Evolutionary conservation across 2,888 invertebrate species (phyloP), one percentile per base, ranked within the genome.

Genomic region (Agrochola macilenta): DNA sequence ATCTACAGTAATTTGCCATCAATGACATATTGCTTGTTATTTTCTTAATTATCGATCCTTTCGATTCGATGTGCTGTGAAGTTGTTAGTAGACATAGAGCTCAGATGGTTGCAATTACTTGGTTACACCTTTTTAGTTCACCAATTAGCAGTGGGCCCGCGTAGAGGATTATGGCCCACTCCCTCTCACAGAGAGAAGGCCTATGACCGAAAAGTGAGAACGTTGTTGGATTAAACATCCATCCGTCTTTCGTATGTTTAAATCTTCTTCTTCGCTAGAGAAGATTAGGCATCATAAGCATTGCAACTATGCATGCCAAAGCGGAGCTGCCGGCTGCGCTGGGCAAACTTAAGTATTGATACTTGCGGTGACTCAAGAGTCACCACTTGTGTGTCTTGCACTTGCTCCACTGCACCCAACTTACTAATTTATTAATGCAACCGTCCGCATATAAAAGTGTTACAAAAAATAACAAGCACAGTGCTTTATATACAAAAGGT

Each of bases 11-110:
- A 26, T 23, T 73, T 60, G 17, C 20, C 60, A 60, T 46, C 26
- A 73, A 49, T 74, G 14, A 39, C 26, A 60, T 57, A n/a, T 7
- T 73, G 30, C n/a, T 72, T 72, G 35, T n/a, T 69, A 69, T 70
- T 35, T 71, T 35, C 35, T 35, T n/a, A 68, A 46, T 2, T 7
- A 69, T 66, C 1, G 7, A n/a, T 23, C 68, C 46, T 35, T 49
- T 71, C 5, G n/a, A 35, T 20, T 43, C 14, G 65, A 43, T 26
- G 23, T n/a, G 9, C 17, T 43, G 2, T 11, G 9, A 9, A n/a
- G 9, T 43, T 43, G 5, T n/a, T 17, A 2, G 9, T 54, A 54
- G 54, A 54, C 54, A 54, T 23, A 17, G 17, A 11, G 5, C n/a
- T n/a, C 17, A 11, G 11, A 5, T 7, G 20, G 20, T 26, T 65